Conservation (phyloP, 1,140 invertebrate genomes). For the Orius laevigatus region DNA sequence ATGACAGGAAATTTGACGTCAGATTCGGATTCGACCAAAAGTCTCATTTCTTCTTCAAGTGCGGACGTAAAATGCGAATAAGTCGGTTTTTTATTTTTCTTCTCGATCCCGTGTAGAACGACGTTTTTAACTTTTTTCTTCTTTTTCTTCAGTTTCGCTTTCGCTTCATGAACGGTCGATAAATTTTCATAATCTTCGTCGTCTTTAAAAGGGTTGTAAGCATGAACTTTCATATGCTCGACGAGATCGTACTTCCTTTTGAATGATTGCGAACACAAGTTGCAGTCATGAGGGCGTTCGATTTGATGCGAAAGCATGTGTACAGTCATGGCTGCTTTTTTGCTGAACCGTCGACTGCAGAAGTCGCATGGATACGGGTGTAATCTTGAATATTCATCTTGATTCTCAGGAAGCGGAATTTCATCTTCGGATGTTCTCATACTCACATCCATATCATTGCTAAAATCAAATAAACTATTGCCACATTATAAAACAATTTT, state of each 20-base stretch:
- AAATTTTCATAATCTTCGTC: conserved; percentile 10
- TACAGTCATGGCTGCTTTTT: conserved; percentile 1
- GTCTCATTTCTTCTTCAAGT: too few species aligned
- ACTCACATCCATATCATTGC: conserved; percentile 5
- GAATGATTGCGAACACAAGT: conserved; percentile 59
- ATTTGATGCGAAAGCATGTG: conserved; percentile 71
- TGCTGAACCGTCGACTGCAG: conserved; percentile 44
- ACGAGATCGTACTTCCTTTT: conserved; percentile 58
- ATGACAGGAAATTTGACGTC: conserved; percentile 40
- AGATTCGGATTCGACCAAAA: conserved; percentile 13
- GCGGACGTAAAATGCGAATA: too few species aligned
- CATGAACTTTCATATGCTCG: conserved; percentile 66
- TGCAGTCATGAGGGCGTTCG: conserved; percentile 57
- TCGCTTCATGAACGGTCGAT: conserved; percentile 4
- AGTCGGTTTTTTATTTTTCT: too few species aligned
- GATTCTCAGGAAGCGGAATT: conserved; percentile 55
- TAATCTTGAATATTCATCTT: conserved; percentile 61
- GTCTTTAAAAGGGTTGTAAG: conserved; percentile 32
- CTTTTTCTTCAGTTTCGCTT: conserved; percentile 13
- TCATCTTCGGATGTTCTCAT: conserved; percentile 9
- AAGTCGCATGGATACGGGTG: conserved; percentile 74
- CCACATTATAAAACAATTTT: background rate
- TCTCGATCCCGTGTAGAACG: too few species aligned
- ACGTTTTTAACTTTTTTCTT: too few species aligned
- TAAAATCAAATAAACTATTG: conserved; percentile 2